Evolutionary conservation across 2,113 vertebrate species (phyloP).

Genomic region (Ictalurus punctatus): DNA sequence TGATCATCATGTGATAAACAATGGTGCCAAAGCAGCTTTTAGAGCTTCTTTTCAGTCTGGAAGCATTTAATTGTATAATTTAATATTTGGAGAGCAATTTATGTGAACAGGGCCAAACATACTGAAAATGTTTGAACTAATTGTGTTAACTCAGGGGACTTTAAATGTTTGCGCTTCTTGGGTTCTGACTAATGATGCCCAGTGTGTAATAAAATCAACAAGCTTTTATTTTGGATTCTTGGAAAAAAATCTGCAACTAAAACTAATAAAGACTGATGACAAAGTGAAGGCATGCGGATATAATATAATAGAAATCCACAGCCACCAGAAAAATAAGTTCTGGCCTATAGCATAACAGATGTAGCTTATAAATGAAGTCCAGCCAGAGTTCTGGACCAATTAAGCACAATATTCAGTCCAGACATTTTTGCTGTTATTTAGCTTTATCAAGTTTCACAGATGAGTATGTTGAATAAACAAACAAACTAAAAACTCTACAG

Average conservation of each 20-base stretch:
- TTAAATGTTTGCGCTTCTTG: constrained; percentile 42
- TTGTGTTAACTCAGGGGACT: constrained; percentile 28
- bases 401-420: not conserved
- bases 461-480: not conserved
- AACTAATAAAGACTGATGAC: constrained; percentile 58
- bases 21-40: not conserved
- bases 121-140: constrained; percentile 34
- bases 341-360: constrained; percentile 42
- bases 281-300: constrained; percentile 34
- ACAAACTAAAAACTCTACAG: not conserved
- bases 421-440: not conserved
- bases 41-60: not conserved
- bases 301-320: constrained; percentile 34
- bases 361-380: constrained; percentile 17
- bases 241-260: constrained; percentile 41
- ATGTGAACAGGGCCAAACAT: constrained; percentile 19
- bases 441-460: not conserved
- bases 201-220: constrained; percentile 50
- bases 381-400: not conserved
- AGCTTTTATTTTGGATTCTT: constrained; percentile 41
- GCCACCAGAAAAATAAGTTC: constrained; percentile 40
- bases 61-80: not conserved
- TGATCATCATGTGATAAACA: not conserved
- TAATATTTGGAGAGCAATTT: not conserved
- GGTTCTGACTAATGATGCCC: constrained; percentile 39